Conservation (phyloP, 2,888 invertebrate genomes). For the Chrysolina oricalcia region DNA sequence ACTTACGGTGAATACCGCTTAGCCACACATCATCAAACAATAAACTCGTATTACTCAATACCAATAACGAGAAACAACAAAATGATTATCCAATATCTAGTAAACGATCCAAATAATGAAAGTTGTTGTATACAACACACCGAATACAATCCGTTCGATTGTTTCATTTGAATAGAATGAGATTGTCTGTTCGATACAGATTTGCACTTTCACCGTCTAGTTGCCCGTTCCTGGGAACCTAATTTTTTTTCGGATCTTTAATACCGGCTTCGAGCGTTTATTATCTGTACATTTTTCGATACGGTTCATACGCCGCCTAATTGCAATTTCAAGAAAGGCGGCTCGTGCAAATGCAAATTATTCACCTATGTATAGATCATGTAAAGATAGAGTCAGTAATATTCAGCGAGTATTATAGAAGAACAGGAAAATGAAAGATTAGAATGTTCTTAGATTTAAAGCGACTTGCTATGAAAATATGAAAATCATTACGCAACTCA, state of each 20-base stretch:
- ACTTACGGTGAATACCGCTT: neutral
- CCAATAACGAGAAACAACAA: neutral
- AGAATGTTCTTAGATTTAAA: too few relatives aligned
- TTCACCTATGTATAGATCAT: slow-evolving; percentile 42
- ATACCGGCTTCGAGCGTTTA: slow-evolving; percentile 42
- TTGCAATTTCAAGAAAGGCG: slow-evolving; percentile 51
- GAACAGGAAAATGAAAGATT: too few relatives aligned
- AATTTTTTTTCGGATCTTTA: slow-evolving; percentile 36
- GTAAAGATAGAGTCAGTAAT: neutral
- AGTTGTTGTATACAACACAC: slow-evolving; percentile 41
- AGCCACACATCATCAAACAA: neutral
- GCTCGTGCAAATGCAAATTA: slow-evolving; percentile 53
- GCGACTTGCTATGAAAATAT: too few relatives aligned
- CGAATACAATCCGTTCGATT: slow-evolving; percentile 45
- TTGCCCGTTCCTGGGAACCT: slow-evolving; percentile 43
- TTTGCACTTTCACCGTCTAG: slow-evolving; percentile 52
- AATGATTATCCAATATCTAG: slow-evolving; percentile 25
- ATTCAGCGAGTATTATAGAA: too few relatives aligned
- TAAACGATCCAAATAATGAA: slow-evolving; percentile 47
- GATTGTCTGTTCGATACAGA: slow-evolving; percentile 50
- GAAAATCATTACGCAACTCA: too few relatives aligned
- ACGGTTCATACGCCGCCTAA: slow-evolving; percentile 50
- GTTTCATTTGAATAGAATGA: slow-evolving; percentile 50
- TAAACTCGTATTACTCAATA: slow-evolving; percentile 15
- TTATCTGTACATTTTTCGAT: slow-evolving; percentile 48